A percentile compares a stretch with the other conserved stretches of the same genome.
These are phyloP conservation scores for Drosophila sp. DNA, from an alignment of 1,140 invertebrate genomes.

Conservation along the genomic window DNA sequence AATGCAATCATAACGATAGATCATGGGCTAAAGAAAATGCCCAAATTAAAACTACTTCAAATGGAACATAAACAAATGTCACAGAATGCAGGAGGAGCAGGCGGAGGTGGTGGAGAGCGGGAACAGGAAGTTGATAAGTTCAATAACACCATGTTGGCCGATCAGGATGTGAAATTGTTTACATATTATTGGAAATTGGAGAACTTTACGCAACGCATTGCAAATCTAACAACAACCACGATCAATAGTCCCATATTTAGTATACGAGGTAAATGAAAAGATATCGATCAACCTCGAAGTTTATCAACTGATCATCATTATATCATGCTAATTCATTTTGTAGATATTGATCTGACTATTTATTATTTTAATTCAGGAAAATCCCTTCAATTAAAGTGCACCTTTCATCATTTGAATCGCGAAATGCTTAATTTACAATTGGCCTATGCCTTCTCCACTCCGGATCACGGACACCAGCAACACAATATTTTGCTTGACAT, in stretches of 20 bases:
- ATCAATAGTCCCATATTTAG: constrained; percentile 72
- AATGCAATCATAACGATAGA: constrained; percentile 37
- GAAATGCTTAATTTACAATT: constrained; percentile 74
- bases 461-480: constrained; percentile 30
- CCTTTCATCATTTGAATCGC: constrained; percentile 73
- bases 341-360: not conserved
- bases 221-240: constrained; percentile 27
- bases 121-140: constrained; percentile 67
- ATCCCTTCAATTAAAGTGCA: constrained; percentile 66
- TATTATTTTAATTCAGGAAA: constrained; percentile 44
- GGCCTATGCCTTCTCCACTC: constrained; percentile 28
- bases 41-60: constrained; percentile 46
- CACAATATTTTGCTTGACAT: constrained; percentile 75
- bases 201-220: constrained; percentile 71
- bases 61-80: constrained; percentile 2
- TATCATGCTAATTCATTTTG: not conserved
- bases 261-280: constrained; percentile 60
- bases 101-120: constrained; percentile 32
- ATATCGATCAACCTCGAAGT: no score
- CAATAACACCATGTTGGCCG: constrained; percentile 75
- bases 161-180: constrained; percentile 69
- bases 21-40: constrained; percentile 20
- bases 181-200: constrained; percentile 81
- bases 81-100: not conserved
- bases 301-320: no score